These are phyloP conservation scores for Plusia festucae DNA, from an alignment of 2,888 invertebrate species.

Conservation along the genomic window DNA sequence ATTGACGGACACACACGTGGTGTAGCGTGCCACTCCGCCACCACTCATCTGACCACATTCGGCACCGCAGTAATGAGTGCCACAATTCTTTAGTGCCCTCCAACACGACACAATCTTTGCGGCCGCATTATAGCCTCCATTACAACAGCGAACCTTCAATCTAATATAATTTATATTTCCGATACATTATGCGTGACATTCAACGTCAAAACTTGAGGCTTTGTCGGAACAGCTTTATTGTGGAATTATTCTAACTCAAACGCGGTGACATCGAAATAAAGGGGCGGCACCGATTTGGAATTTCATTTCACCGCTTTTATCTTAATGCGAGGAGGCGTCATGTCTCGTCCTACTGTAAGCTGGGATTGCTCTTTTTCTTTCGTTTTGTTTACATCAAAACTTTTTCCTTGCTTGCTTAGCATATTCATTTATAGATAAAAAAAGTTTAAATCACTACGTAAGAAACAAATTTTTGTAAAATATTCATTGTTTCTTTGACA, in stretches of 20 bases:
- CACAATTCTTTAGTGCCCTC: constrained; percentile 78
- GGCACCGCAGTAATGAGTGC: constrained; percentile 77
- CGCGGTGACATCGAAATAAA: constrained; percentile 71
- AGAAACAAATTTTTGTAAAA: constrained; percentile 15
- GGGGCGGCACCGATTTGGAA: constrained; percentile 70
- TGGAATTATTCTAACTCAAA: constrained; percentile 68
- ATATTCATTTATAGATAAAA: constrained; percentile 26
- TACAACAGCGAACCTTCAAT: constrained; percentile 73
- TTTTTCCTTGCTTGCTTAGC: constrained; percentile 24
- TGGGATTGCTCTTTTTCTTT: constrained; percentile 60
- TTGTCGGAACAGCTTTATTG: constrained; percentile 74
- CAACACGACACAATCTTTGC: constrained; percentile 73
- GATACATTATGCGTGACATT: constrained; percentile 78
- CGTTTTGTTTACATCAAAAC: constrained; percentile 60
- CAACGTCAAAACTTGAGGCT: constrained; percentile 65
- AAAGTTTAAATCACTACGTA: constrained; percentile 38
- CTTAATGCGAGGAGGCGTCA: constrained; percentile 71
- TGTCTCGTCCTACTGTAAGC: constrained; percentile 54
- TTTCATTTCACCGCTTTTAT: constrained; percentile 74
- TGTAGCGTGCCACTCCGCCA: constrained; percentile 72
- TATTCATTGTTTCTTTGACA: constrained; percentile 14
- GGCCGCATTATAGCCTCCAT: constrained; percentile 61
- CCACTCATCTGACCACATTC: constrained; percentile 73
- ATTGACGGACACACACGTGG: constrained; percentile 45
- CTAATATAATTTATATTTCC: constrained; percentile 83